Evolutionary conservation across 92 coral and sea anemone genomes (phyloP), one percentile per base, ranked within the genome.

Genomic region (Blastomussa wellsi): DNA sequence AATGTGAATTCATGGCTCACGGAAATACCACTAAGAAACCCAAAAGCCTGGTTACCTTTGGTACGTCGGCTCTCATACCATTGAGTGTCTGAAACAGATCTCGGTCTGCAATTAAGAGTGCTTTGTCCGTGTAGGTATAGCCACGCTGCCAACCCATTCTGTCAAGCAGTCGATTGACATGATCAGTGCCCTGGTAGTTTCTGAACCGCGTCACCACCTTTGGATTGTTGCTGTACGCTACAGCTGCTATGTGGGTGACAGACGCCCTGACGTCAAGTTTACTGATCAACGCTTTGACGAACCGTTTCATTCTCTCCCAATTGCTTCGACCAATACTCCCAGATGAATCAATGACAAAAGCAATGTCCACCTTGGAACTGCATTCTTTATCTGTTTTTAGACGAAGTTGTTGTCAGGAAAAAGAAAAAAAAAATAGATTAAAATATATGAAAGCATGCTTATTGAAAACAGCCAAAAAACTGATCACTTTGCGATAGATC

Each of bases 311-410:
- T 76, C 75, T 81, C 22, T 78, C 88, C 87, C 93, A 93, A 84
- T 93, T 88, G 35, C 48, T 70, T 24, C 86, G 66, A 3, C 96
- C 96, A 62, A 93, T 91, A 51, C 94, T 90, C 12, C 96, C 96
- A 37, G 96, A 93, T 24, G 93, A 89, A 60, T 93, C 96, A 17
- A 93, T 77, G 15, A 93, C 72, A 76, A 93, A 88, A 2, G 90
- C 96, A 22, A 93, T 69, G 69, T 93, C 96, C 52, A 91, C 71
- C 4, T 60, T 79, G 32, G 82, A 76, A 16, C 57, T 66, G 66
- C 96, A 93, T 13, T 76, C 89, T 20, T 86, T 85, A 57, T 72
- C 92, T 90, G 68, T 38, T 38, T 41, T 37, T 29, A 51, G n/a
- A 28, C n/a, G n/a, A 71, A 36, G 35, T 4, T n/a, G 22, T 33